Conservation (phyloP, 2,113 vertebrate species). For the Pangasianodon hypophthalmus region DNA sequence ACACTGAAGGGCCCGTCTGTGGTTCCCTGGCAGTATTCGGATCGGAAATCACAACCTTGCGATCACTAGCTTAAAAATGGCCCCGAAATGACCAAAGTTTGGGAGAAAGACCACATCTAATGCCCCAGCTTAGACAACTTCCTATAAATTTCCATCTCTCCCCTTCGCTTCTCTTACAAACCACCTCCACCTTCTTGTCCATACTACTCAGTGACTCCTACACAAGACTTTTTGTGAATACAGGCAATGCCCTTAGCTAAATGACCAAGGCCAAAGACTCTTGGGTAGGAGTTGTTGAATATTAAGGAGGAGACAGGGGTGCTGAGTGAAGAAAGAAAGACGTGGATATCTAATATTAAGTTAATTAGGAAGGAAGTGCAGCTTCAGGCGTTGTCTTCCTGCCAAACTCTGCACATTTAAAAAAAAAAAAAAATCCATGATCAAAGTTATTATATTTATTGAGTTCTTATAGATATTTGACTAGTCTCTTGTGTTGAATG, state of each 20-base stretch:
- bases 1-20: background rate
- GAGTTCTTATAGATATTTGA: background rate
- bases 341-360: background rate
- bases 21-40: background rate
- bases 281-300: background rate
- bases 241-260: background rate
- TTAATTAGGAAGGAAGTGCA: background rate
- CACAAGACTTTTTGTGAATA: background rate
- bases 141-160: background rate
- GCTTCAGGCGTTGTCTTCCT: background rate
- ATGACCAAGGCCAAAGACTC: too few species aligned
- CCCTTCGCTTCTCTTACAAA: background rate
- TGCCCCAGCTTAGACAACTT: background rate
- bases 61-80: background rate
- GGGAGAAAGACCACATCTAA: background rate
- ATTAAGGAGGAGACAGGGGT: background rate
- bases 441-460: background rate
- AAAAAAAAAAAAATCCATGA: background rate
- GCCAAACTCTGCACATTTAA: background rate
- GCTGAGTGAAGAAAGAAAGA: background rate
- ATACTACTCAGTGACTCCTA: background rate
- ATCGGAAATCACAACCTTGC: background rate
- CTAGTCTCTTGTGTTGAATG: background rate
- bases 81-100: background rate
- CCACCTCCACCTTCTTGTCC: background rate